phyloP scores from a whole-genome alignment of 1,140 invertebrate genomes.

The Trichogramma pretiosum region DNA sequence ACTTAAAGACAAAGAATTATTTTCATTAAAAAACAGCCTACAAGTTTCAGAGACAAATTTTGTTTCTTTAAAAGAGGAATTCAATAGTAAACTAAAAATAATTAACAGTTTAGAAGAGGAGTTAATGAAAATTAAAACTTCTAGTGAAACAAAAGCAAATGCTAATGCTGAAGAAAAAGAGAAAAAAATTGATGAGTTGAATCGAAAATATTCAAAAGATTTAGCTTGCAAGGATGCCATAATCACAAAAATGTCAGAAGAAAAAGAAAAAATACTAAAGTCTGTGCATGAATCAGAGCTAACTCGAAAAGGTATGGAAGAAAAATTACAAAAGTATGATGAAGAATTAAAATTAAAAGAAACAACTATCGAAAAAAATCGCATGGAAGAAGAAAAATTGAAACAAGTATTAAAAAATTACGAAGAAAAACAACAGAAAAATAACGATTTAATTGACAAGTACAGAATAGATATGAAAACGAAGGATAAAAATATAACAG shows the following conservation, averaged over 20 bases:
- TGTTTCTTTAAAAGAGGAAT: slow-evolving; percentile 16
- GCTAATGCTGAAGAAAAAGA: slow-evolving; percentile 6
- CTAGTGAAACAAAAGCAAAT: background rate
- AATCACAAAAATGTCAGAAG: no score
- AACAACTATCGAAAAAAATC: slow-evolving; percentile 13
- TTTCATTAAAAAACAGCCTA: slow-evolving; percentile 24
- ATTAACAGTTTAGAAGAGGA: slow-evolving; percentile 4
- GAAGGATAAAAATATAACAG: slow-evolving; percentile 11
- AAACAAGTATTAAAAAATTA: slow-evolving; percentile 12
- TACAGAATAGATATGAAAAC: slow-evolving; percentile 6
- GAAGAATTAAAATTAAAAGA: slow-evolving; percentile 18
- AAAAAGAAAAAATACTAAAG: slow-evolving; percentile 18
- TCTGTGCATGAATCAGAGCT: no score
- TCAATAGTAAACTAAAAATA: slow-evolving; percentile 15
- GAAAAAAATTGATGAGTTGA: slow-evolving; percentile 10
- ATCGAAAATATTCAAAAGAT: slow-evolving; percentile 4
- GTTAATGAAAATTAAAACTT: slow-evolving; percentile 2
- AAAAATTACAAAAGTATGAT: no score
- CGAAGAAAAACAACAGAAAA: slow-evolving; percentile 2
- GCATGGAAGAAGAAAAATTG: slow-evolving; percentile 18
- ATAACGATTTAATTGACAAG: slow-evolving; percentile 3
- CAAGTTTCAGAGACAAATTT: slow-evolving; percentile 21
- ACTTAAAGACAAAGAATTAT: slow-evolving; percentile 22
- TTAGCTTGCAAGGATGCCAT: slow-evolving; percentile 7
- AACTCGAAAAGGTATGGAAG: no score